phyloP scores from a whole-genome alignment of 2,888 invertebrate species.

The Mactromeris polynyma region DNA sequence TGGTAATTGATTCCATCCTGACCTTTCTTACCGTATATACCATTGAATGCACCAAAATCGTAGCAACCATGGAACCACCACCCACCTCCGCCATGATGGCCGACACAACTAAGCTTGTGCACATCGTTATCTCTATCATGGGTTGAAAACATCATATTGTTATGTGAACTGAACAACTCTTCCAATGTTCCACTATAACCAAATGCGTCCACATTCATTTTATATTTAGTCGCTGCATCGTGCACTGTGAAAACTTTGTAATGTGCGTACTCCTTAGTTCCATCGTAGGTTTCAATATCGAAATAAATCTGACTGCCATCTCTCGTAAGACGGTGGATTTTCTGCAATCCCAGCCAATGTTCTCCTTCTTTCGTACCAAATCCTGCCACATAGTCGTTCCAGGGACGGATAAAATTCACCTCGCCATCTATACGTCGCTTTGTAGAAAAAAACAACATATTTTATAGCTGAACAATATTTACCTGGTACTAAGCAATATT shows the following conservation, averaged over 20 bases:
- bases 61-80: slow-evolving; percentile 57
- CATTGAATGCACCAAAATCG: slow-evolving; percentile 46
- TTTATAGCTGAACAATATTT: too few relatives aligned
- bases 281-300: slow-evolving; percentile 51
- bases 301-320: slow-evolving; percentile 56
- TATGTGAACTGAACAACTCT: slow-evolving; percentile 49
- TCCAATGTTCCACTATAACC: slow-evolving; percentile 86
- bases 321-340: slow-evolving; percentile 56
- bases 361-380: slow-evolving; percentile 56
- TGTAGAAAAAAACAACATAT: not conserved
- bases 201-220: slow-evolving; percentile 80
- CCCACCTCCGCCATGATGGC: slow-evolving; percentile 28
- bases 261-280: slow-evolving; percentile 41
- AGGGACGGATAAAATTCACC: slow-evolving; percentile 53
- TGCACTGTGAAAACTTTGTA: slow-evolving; percentile 56
- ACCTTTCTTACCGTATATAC: slow-evolving; percentile 50
- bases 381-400: slow-evolving; percentile 57
- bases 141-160: slow-evolving; percentile 58
- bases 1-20: slow-evolving; percentile 42
- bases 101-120: slow-evolving; percentile 16
- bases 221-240: slow-evolving; percentile 48
- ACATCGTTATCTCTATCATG: slow-evolving; percentile 57
- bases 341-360: slow-evolving; percentile 60
- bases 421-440: slow-evolving; percentile 48
- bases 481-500: too few relatives aligned